These are phyloP conservation scores for Procambarus virginalis DNA, from an alignment of 1,140 invertebrate genomes.

Conservation along the genomic window DNA sequence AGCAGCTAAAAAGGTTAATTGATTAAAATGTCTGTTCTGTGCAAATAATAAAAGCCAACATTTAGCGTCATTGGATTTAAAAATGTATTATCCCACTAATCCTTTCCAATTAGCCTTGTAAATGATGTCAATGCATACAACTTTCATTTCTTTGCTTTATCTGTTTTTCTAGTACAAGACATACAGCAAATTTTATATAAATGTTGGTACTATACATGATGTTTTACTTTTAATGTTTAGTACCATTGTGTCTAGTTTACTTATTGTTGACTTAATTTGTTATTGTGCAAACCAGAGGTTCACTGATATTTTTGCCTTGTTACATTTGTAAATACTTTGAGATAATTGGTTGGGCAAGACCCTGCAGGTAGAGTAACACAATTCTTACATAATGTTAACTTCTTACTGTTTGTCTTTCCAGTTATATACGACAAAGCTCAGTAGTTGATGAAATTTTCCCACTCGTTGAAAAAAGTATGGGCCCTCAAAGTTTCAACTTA, in stretches of 20 bases:
- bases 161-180: too few relatives aligned
- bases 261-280: not conserved
- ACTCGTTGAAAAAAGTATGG: constrained; percentile 72
- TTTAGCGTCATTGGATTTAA: too few relatives aligned
- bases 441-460: constrained; percentile 94
- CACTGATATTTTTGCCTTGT: not conserved
- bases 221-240: constrained; percentile 1
- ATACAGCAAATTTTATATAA: not conserved
- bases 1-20: too few relatives aligned
- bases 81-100: too few relatives aligned
- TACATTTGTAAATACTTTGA: not conserved
- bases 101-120: too few relatives aligned
- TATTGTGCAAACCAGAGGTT: not conserved
- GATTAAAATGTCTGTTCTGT: too few relatives aligned
- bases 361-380: not conserved
- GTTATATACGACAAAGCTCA: constrained; percentile 92
- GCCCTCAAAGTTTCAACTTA: constrained; percentile 45
- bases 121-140: too few relatives aligned
- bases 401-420: constrained; percentile 78
- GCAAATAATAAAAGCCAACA: too few relatives aligned
- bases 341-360: too few relatives aligned
- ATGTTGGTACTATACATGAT: not conserved
- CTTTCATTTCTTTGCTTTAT: too few relatives aligned
- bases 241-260: not conserved
- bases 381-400: constrained; percentile 72